Evolutionary conservation across 2,797 vertebrate species (phyloP).

Genomic region (Lemur catta): DNA sequence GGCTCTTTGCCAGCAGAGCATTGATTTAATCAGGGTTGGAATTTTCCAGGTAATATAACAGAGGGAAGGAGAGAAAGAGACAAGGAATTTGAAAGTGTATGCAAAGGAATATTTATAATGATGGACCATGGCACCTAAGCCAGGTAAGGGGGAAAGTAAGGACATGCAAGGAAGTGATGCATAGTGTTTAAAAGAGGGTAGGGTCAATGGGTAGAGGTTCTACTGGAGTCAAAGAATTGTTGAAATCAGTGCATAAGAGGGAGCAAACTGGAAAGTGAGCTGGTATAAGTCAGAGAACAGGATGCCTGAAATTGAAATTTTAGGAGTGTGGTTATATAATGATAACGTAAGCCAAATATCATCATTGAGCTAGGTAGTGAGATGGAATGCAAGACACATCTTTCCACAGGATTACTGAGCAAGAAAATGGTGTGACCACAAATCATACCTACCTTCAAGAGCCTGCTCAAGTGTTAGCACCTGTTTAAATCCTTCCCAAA

Average conservation of each 20-base stretch:
- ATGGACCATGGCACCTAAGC: background rate
- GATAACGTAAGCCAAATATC: background rate
- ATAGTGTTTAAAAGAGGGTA: background rate
- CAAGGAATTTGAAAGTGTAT: conserved; percentile 47
- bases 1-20: conserved; percentile 28
- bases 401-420: background rate
- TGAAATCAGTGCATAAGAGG: background rate
- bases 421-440: background rate
- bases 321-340: background rate
- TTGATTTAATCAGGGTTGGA: conserved; percentile 52
- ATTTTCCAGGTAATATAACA: conserved; percentile 54
- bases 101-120: conserved; percentile 46
- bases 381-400: background rate
- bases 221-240: background rate
- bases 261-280: background rate
- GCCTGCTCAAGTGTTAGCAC: background rate
- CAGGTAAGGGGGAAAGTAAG: conserved; percentile 31
- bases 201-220: background rate
- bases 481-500: background rate
- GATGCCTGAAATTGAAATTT: background rate
- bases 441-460: background rate
- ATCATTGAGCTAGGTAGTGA: background rate
- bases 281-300: conserved; percentile 2
- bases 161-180: background rate
- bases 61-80: conserved; percentile 43